Percentiles rank a stretch among this genome's conserved stretches.
Conservation (phyloP, 1,140 invertebrate genomes). For the Drosophila micromelanica region DNA sequence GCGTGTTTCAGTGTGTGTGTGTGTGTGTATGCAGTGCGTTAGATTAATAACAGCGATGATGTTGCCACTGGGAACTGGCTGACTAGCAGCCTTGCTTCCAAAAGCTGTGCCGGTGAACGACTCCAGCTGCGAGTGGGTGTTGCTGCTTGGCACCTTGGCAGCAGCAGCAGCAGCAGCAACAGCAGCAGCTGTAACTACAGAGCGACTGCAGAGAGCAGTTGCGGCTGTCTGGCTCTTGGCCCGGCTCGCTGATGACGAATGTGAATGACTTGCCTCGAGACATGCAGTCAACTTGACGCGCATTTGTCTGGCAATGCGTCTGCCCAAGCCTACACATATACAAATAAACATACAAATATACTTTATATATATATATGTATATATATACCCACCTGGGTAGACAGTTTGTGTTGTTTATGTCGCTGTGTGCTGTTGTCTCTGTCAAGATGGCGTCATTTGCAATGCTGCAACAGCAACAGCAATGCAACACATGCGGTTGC, state of each 20-base stretch:
- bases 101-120: constrained; percentile 66
- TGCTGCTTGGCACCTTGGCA: constrained; percentile 71
- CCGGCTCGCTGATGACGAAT: constrained; percentile 66
- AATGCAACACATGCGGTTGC: constrained; percentile 25
- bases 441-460: constrained; percentile 79
- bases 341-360: constrained; percentile 21
- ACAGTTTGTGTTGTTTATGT: constrained; percentile 42
- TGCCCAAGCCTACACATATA: constrained; percentile 52
- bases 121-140: constrained; percentile 68
- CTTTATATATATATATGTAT: constrained; percentile 24
- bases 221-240: constrained; percentile 51
- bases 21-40: constrained; percentile 60
- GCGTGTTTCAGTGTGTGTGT: too few species aligned
- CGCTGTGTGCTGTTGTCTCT: constrained; percentile 52
- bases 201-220: constrained; percentile 32
- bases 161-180: constrained; percentile 18
- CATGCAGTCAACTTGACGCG: constrained; percentile 82
- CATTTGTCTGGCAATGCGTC: constrained; percentile 82
- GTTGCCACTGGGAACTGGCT: constrained; percentile 56
- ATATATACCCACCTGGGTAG: constrained; percentile 39
- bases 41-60: constrained; percentile 73
- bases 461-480: constrained; percentile 51
- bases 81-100: constrained; percentile 27
- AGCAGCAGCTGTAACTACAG: constrained; percentile 41
- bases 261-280: constrained; percentile 82